Conservation (phyloP, 2,113 vertebrate genomes). For the Stegastes partitus region DNA sequence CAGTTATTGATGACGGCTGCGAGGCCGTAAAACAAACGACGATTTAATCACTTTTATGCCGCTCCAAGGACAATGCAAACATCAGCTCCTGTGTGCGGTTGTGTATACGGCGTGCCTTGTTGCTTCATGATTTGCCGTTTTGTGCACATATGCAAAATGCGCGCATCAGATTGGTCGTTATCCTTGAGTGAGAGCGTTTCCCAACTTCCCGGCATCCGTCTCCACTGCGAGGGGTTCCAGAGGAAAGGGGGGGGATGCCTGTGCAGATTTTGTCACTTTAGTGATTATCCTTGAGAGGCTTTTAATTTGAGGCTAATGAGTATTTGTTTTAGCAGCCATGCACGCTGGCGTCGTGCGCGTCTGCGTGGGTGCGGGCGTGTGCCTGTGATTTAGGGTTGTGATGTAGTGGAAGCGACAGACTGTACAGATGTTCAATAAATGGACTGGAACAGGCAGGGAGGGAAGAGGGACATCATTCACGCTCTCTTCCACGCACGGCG, state of each 20-base stretch:
- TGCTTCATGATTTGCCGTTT: background rate
- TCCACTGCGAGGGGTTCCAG: background rate
- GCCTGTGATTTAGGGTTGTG: constrained; percentile 67
- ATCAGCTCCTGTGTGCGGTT: constrained; percentile 12
- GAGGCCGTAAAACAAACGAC: constrained; percentile 32
- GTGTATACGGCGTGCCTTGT: background rate
- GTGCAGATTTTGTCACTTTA: constrained; percentile 52
- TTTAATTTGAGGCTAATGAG: constrained; percentile 78
- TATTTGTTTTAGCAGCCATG: constrained; percentile 72
- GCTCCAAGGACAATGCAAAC: constrained; percentile 53
- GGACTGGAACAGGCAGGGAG: constrained; percentile 72
- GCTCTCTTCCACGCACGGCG: background rate
- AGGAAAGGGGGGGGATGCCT: background rate
- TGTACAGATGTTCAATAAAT: constrained; percentile 82
- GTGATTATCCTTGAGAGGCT: constrained; percentile 72
- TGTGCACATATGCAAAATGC: background rate
- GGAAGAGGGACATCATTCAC: constrained; percentile 66
- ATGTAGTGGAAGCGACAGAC: constrained; percentile 67
- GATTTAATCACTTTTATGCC: constrained; percentile 55
- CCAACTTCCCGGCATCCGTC: constrained; percentile 7
- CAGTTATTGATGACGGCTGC: constrained; percentile 45
- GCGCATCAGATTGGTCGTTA: constrained; percentile 30
- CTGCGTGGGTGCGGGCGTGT: constrained; percentile 21
- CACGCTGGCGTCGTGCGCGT: constrained; percentile 40
- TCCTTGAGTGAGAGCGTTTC: constrained; percentile 51